Evolutionary conservation across 2,888 invertebrate species (phyloP), one percentile per base, ranked within the genome.

Genomic region (Chymomyza procnemis): DNA sequence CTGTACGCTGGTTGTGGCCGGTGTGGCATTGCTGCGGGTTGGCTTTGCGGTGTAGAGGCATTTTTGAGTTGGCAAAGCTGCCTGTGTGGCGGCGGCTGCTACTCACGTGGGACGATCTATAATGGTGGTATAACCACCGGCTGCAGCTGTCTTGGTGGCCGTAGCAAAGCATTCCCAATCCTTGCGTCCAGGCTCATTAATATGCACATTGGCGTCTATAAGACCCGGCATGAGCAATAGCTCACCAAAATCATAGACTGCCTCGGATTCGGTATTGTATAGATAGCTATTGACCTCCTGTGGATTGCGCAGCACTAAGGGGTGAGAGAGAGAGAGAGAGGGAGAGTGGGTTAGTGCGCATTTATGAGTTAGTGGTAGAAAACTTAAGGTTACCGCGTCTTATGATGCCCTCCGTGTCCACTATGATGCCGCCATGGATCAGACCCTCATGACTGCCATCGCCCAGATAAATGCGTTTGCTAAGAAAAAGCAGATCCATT

Each of bases 161-260:
- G 93, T 93, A 50, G 91, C 91, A 89, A 94, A 95, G 18, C 94
- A 95, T 90, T 95, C 95, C 94, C 94, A 94, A 26, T 94, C 93
- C 0, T 93, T 93, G 50, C 95, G 92, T 0, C 95, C 95, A 1
- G 95, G 95, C 85, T 95, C 95, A 80, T 95, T 95, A 1, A 95
- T 93, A 75, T 95, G 95, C 4, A 95, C 95, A 85, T 95, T 95
- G 0, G 94, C 92, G 89, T 95, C 95, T 12, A 95, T 93, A 1
- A 94, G 91, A 0, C 95, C 95, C 0, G 95, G 93, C 94, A 95
- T 94, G 30, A 95, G 76, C 0, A 93, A 90, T 71, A 91, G 88
- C 69, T 92, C 89, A 0, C 92, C 92, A 74, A 92, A 92, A 85
- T 93, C 92, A 19, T 90, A 90, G 8, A 91, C 94, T 89, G 93